Evolutionary conservation across 2,888 invertebrate genomes (phyloP).

Genomic region (Cryptocheilus praepositus): DNA sequence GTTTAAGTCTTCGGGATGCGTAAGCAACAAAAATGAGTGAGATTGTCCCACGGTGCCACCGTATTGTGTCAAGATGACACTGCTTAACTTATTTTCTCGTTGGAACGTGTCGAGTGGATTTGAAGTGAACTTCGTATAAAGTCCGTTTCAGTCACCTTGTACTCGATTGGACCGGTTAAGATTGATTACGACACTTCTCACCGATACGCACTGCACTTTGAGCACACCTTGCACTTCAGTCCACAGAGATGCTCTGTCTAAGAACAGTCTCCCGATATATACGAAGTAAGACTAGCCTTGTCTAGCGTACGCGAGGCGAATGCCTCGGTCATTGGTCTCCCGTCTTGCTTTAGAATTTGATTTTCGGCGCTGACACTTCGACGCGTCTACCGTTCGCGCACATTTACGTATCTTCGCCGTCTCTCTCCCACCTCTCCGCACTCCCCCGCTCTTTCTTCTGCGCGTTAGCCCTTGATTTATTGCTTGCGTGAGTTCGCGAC

Average conservation of each 20-base stretch:
- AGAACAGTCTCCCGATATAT: no score
- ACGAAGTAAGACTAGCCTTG: neutral
- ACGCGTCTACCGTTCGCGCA: neutral
- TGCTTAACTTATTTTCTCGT: no score
- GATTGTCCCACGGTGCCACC: no score
- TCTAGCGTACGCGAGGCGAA: neutral
- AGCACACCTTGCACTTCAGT: neutral
- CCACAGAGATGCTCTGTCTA: neutral
- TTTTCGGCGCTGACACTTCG: slow-evolving; percentile 18
- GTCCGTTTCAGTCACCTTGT: no score
- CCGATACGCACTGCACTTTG: no score
- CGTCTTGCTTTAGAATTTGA: slow-evolving; percentile 44
- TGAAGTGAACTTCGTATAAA: no score
- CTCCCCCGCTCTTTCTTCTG: slow-evolving; percentile 10
- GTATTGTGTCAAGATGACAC: no score
- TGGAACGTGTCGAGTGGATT: no score
- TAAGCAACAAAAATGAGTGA: no score
- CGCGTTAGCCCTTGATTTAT: slow-evolving; percentile 56
- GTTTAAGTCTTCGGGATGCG: no score
- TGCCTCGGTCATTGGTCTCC: slow-evolving; percentile 30
- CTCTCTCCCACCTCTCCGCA: slow-evolving; percentile 1
- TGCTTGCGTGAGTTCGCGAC: slow-evolving; percentile 58
- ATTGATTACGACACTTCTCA: no score
- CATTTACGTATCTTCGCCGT: neutral
- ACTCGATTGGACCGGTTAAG: no score